phyloP scores from a whole-genome alignment of 2,113 vertebrate genomes.

The Petaurus breviceps region DNA sequence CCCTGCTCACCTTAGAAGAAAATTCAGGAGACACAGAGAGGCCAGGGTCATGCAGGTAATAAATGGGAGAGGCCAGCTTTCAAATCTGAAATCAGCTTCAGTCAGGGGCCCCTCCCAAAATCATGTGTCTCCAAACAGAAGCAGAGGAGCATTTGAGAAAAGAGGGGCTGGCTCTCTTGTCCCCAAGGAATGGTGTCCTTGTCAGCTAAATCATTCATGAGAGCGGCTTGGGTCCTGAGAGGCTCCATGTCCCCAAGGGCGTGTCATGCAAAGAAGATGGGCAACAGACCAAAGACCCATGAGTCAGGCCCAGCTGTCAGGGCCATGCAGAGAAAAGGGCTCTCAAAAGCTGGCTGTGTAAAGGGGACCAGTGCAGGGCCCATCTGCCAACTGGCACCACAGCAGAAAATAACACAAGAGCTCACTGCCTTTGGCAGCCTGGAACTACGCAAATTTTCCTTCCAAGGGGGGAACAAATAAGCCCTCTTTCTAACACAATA shows the following conservation, averaged over 20 bases:
- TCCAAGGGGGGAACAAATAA: constrained; percentile 13
- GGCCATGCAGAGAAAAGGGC: neutral
- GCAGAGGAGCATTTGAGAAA: neutral
- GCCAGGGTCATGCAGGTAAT: neutral
- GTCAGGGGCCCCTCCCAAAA: neutral
- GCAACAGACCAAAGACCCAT: neutral
- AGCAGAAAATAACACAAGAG: constrained; percentile 6
- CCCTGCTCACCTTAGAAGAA: neutral
- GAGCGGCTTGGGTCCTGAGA: neutral
- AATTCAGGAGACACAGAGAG: neutral
- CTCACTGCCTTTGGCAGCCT: constrained; percentile 34
- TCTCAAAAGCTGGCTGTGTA: neutral
- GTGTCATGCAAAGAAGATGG: neutral
- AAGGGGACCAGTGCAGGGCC: constrained; percentile 11
- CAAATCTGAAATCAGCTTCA: neutral
- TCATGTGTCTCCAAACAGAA: constrained; percentile 9
- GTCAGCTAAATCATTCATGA: neutral
- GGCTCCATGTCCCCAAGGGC: neutral
- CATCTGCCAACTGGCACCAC: constrained; percentile 8
- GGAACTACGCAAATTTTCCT: neutral
- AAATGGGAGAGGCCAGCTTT: neutral
- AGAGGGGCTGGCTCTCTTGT: neutral
- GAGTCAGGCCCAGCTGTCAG: neutral
- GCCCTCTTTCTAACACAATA: neutral
- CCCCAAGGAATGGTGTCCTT: neutral